phyloP scores from a whole-genome alignment of 2,113 vertebrate species.

The Tupaia chinensis region DNA sequence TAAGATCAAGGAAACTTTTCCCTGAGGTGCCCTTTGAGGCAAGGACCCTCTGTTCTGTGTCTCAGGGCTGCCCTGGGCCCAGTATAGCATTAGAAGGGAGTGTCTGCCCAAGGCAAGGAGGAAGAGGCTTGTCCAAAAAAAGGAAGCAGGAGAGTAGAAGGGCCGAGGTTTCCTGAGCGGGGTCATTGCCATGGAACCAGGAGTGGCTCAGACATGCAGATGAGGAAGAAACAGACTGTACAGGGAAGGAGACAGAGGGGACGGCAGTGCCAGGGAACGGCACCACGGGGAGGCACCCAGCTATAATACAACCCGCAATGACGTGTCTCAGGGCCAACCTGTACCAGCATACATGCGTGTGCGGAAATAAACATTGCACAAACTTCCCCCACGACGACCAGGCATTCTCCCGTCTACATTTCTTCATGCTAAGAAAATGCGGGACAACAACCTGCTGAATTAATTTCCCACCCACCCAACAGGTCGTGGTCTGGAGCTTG shows the following conservation, averaged over 20 bases:
- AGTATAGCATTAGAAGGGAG: background rate
- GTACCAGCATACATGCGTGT: rapidly evolving
- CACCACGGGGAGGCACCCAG: background rate
- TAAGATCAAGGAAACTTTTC: too few species aligned
- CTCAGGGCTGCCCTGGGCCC: background rate
- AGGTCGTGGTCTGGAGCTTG: background rate
- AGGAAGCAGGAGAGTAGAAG: background rate
- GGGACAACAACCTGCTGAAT: background rate
- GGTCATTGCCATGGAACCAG: background rate
- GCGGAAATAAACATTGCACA: background rate
- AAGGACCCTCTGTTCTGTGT: background rate
- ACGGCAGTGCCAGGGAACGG: background rate
- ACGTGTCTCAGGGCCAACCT: background rate
- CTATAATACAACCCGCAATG: background rate
- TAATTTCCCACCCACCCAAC: background rate
- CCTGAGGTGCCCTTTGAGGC: background rate
- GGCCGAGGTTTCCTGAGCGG: background rate
- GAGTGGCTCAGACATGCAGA: background rate
- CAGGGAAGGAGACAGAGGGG: background rate
- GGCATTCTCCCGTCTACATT: background rate
- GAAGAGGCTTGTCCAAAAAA: background rate
- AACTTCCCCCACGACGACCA: background rate
- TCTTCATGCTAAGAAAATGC: background rate
- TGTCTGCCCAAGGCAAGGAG: background rate
- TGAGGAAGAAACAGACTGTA: background rate